phyloP scores from a whole-genome alignment of 2,888 invertebrate species.

The Acleris holmiana region DNA sequence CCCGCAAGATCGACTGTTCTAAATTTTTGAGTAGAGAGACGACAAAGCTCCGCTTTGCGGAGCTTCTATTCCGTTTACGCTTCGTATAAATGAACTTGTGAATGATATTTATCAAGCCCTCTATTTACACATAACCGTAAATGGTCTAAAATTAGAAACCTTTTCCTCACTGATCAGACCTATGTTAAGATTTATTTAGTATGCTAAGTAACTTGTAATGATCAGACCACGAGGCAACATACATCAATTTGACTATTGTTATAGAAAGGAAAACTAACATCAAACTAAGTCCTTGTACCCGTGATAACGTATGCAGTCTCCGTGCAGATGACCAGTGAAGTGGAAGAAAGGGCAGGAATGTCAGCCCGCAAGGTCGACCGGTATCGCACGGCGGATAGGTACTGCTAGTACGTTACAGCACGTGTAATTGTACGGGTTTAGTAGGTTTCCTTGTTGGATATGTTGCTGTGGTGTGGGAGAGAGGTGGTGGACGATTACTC shows the following conservation, averaged over 20 bases:
- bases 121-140: too few relatives aligned
- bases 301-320: constrained; percentile 16
- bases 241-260: constrained; percentile 4
- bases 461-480: too few relatives aligned
- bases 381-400: constrained; percentile 26
- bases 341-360: constrained; percentile 39
- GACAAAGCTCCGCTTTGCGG: too few relatives aligned
- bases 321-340: constrained; percentile 22
- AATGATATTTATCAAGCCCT: too few relatives aligned
- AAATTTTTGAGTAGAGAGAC: too few relatives aligned
- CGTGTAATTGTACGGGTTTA: constrained; percentile 8
- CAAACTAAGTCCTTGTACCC: constrained; percentile 12
- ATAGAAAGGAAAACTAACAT: constrained; percentile 25
- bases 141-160: too few relatives aligned
- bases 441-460: constrained; percentile 27
- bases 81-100: too few relatives aligned
- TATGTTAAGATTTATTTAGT: background rate
- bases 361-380: constrained; percentile 28
- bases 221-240: background rate
- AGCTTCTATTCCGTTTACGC: too few relatives aligned
- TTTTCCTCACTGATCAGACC: too few relatives aligned
- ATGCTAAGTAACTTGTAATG: background rate
- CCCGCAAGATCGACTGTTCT: too few relatives aligned
- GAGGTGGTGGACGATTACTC: too few relatives aligned
- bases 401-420: constrained; percentile 9